Evolutionary conservation across 2,797 vertebrate genomes (phyloP), one percentile per base, ranked within the genome.

Genomic region (Champsocephalus esox): DNA sequence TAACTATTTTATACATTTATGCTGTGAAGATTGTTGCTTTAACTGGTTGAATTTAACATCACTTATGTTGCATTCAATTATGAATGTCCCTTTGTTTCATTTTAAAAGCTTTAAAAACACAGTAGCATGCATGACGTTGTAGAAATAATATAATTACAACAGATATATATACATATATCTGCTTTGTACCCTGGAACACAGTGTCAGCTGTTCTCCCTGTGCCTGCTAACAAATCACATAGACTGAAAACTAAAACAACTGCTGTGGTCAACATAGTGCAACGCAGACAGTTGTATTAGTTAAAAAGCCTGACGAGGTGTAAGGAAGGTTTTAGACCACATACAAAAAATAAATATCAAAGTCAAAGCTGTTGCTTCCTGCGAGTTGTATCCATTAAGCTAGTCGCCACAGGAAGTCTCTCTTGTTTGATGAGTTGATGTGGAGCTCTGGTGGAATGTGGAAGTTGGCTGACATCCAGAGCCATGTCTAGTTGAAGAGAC

Each of bases 81-180:
- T 43, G 6, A 24, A 17, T 44, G 60, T 34, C 4, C 52, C 12
- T 55, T 32, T 63, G 9, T 38, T 66, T 43, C 3, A 60, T 66
- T 51, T 48, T 21, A 61, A 14, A 41, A 56, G 87, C 74, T 85
- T 92, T 84, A 94, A 95, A 74, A 89, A 79, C 76, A 85, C 92
- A 66, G 7, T 12, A 38, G 28, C 28, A 19, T 14, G 34, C 41
- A 45, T 48, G 19, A 19, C 32, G 13, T 21, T 16, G 51, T 28
- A 19, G 28, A 50, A 63, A 67, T 78, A 61, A 44, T 19, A 43
- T 51, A 19, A 14, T 14, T 48, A 57, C 34, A 38, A 6, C 34
- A 38, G 34, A 38, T 38, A 38, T 24, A 24, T 24, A 38, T 38
- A 38, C 28, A 38, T 38, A 38, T 38, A 38, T 38, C 28, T 28